Conservation (phyloP, 2,797 vertebrate species). For the Lindbergichthys nudifrons region DNA sequence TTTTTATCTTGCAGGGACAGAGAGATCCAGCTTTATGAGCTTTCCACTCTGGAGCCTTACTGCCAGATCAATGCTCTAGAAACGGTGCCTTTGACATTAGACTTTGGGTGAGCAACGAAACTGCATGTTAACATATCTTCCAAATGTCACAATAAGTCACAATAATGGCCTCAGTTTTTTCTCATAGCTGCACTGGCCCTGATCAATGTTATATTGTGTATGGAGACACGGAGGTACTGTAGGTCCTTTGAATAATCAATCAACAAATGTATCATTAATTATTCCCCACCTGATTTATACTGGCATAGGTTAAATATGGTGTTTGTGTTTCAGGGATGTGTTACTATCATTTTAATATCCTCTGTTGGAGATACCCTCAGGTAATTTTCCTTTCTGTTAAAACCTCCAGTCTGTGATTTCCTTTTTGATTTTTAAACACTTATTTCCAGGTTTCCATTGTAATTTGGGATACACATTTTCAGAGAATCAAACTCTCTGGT, state of each 20-base stretch:
- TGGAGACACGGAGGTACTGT: slow-evolving; percentile 88
- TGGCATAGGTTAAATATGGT: slow-evolving; percentile 21
- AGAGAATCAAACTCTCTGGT: not conserved
- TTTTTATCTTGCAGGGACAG: slow-evolving; percentile 76
- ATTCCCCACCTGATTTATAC: slow-evolving; percentile 35
- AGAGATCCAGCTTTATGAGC: slow-evolving; percentile 87
- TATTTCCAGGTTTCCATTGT: not conserved
- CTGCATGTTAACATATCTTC: not conserved
- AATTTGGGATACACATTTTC: not conserved
- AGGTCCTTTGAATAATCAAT: slow-evolving; percentile 28
- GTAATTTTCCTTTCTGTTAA: slow-evolving; percentile 68
- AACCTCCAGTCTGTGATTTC: not conserved
- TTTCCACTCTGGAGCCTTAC: slow-evolving; percentile 85
- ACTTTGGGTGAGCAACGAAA: slow-evolving; percentile 82
- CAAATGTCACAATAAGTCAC: slow-evolving; percentile 4
- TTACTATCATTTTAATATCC: slow-evolving; percentile 84
- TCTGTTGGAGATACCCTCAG: slow-evolving; percentile 85
- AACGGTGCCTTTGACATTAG: slow-evolving; percentile 83
- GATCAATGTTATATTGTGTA: slow-evolving; percentile 87
- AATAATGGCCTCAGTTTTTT: slow-evolving; percentile 13
- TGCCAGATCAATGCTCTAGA: slow-evolving; percentile 85
- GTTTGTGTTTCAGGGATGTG: slow-evolving; percentile 83
- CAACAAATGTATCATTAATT: slow-evolving; percentile 26
- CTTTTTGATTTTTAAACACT: no score
- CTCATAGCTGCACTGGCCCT: slow-evolving; percentile 71